Evolutionary conservation across 2,888 invertebrate species (phyloP), one percentile per base, ranked within the genome.

Genomic region (Schizaphis graminum): DNA sequence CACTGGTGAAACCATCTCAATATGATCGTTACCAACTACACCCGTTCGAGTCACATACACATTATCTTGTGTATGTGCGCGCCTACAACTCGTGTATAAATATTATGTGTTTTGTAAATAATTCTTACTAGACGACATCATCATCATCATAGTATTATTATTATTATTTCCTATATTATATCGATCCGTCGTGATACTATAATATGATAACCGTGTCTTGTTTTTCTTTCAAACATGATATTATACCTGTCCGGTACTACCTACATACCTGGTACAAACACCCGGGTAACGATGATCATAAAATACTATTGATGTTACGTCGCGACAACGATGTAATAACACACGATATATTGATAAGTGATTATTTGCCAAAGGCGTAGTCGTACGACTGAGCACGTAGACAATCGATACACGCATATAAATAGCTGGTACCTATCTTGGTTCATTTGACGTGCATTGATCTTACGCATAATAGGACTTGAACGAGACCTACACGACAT

Each of bases 71-170:
- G n/a, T 35, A 3, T 21, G 8, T 49, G 44, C 13, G 49, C 2
- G 13, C 49, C 49, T 47, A 21, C n/a, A 4, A 49, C 35, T 67
- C 90, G 67, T 49, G 35, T 90, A 77, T 67, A 77, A 35, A 77
- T n/a, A 77, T 35, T n/a, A 67, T 77, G 16, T 49, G 49, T 90
- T 90, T 67, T 90, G 90, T 90, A 67, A 67, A 90, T 90, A 90
- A 35, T 47, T 53, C 53, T n/a, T 44, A 61, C 11, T 41, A 57
- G 24, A 77, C n/a, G 77, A 77, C 35, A 21, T 77, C 53, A 21
- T 8, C 49, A 49, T 49, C 49, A 49, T 49, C 49, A 47, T 47
- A 5, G 7, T 49, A 21, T 21, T 53, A 53, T 53, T 53, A 53
- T 57, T 41, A n/a, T 16, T 86, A 49, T 86, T 28, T 28, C 28